Percentiles rank a stretch among this genome's conserved stretches.
Conservation (phyloP, 2,113 vertebrate species). For the Xiphorhynchus elegans region DNA sequence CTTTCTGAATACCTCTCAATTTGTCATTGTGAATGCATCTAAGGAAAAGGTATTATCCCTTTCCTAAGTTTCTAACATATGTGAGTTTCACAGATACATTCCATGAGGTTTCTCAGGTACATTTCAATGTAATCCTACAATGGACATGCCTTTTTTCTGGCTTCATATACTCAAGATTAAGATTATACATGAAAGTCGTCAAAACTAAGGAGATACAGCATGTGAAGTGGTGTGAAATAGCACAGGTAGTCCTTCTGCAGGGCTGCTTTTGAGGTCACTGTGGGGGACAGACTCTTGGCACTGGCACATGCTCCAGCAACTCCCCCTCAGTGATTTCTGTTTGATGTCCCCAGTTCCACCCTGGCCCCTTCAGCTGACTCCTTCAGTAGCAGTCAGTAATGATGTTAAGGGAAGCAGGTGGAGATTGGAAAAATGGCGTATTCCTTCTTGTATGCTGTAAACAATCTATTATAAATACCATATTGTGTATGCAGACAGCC, state of each 20-base stretch:
- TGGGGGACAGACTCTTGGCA: background rate
- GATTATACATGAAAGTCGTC: background rate
- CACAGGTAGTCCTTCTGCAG: background rate
- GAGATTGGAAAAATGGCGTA: background rate
- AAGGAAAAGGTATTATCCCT: background rate
- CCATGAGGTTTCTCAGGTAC: background rate
- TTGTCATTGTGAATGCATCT: background rate
- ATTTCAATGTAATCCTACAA: background rate
- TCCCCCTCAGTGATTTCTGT: background rate
- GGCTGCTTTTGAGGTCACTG: background rate
- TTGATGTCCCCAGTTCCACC: background rate
- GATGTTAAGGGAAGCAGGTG: background rate
- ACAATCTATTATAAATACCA: background rate
- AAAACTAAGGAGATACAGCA: background rate
- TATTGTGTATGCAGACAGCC: background rate
- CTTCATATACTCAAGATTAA: background rate
- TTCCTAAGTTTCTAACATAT: background rate
- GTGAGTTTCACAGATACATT: background rate
- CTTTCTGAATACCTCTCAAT: background rate
- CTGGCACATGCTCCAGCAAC: background rate
- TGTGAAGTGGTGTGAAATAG: background rate
- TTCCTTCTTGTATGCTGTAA: background rate
- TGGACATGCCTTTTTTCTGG: fast-evolving
- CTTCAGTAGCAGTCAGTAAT: background rate
- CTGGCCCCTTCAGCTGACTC: background rate